Evolutionary conservation across 2,888 invertebrate species (phyloP).

Genomic region (Machimus atricapillus): DNA sequence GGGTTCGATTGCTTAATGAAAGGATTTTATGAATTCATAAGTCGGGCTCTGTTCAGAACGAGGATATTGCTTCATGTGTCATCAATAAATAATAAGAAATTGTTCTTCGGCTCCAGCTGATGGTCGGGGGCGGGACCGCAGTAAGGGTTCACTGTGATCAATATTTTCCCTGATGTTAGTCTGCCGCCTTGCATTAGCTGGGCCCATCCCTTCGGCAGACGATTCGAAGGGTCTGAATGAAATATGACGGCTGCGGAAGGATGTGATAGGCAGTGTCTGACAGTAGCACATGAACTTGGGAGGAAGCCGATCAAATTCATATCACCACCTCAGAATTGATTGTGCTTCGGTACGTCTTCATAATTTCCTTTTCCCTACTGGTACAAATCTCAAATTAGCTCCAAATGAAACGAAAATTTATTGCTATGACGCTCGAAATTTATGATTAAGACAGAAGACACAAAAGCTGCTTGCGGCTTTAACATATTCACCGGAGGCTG

Average conservation of each 20-base stretch:
- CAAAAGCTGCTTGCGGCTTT: neutral
- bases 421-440: neutral
- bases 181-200: neutral
- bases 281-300: neutral
- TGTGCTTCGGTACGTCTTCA: neutral
- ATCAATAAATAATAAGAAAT: neutral
- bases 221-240: neutral
- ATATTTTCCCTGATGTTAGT: neutral
- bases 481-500: neutral
- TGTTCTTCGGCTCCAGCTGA: neutral
- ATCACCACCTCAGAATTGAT: slow-evolving; percentile 7
- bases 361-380: slow-evolving; percentile 5
- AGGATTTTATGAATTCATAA: neutral
- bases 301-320: neutral
- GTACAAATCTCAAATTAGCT: neutral
- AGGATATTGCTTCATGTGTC: neutral
- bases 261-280: slow-evolving; percentile 22
- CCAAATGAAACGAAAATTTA: neutral
- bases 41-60: neutral
- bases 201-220: neutral
- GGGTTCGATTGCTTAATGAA: neutral
- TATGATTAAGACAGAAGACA: neutral
- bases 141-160: neutral
- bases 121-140: neutral
- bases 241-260: slow-evolving; percentile 14